Conservation (phyloP, 2,888 invertebrate species). For the Platycnemis pennipes region DNA sequence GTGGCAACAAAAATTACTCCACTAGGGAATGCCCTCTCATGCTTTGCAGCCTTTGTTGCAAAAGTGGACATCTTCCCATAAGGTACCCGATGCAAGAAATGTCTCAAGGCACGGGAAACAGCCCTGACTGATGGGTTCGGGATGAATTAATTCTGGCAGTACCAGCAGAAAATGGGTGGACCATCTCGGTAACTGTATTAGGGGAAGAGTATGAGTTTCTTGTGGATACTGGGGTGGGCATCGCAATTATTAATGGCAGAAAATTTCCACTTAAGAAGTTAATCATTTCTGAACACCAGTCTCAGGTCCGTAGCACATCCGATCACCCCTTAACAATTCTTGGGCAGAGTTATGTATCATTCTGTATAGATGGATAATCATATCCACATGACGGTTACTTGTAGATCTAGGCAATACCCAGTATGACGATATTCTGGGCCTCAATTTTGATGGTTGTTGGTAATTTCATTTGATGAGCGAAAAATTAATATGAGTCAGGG, state of each 20-base stretch:
- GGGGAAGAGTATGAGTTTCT: not conserved
- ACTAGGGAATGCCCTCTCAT: not conserved
- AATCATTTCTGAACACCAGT: not conserved
- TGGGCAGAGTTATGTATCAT: not conserved
- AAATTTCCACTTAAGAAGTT: not conserved
- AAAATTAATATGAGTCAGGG: not conserved
- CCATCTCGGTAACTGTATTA: too few species aligned
- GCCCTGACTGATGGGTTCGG: not conserved
- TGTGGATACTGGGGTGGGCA: not conserved
- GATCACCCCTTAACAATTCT: not conserved
- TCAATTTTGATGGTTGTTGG: too few species aligned
- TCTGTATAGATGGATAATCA: not conserved
- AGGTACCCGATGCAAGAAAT: not conserved
- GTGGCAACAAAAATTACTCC: not conserved
- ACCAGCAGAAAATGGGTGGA: not conserved
- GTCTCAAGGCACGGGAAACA: not conserved
- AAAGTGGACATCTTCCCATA: not conserved
- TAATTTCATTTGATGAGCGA: too few species aligned
- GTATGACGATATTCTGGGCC: not conserved
- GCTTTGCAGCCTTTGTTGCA: not conserved
- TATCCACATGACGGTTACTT: not conserved
- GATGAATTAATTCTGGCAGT: not conserved
- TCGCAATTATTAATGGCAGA: not conserved
- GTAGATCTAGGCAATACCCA: conserved; percentile 5
- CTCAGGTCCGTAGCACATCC: not conserved